Evolutionary conservation across 2,888 invertebrate species (phyloP).

Genomic region (Tenodera sinensis): DNA sequence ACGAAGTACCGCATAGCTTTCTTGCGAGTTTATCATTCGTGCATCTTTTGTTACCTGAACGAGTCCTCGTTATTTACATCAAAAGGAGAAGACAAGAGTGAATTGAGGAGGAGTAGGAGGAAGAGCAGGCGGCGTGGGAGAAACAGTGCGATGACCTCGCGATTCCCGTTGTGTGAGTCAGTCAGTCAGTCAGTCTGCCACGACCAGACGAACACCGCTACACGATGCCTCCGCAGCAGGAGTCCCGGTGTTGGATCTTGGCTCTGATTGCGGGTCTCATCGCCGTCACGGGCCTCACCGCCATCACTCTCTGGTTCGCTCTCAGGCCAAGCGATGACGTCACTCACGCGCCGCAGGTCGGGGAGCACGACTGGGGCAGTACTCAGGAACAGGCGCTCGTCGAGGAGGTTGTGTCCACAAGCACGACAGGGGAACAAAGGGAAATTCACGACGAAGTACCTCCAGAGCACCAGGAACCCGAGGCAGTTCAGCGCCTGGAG

Average conservation of each 20-base stretch:
- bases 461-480: too few relatives aligned
- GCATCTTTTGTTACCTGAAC: too few relatives aligned
- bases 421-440: background rate
- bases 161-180: background rate
- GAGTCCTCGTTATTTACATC: background rate
- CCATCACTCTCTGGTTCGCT: slow-evolving; percentile 37
- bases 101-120: background rate
- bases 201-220: background rate
- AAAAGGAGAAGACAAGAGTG: background rate
- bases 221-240: background rate
- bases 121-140: background rate
- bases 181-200: background rate
- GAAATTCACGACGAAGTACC: background rate
- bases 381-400: background rate
- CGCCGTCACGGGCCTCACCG: slow-evolving; percentile 37
- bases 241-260: slow-evolving; percentile 37
- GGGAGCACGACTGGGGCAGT: background rate
- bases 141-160: background rate
- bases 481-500: background rate
- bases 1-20: too few relatives aligned
- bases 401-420: background rate
- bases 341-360: background rate
- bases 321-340: slow-evolving; percentile 24
- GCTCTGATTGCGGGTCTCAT: slow-evolving; percentile 36
- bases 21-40: too few relatives aligned